phyloP scores from a whole-genome alignment of 2,113 vertebrate species.

The Megaptera novaeangliae region DNA sequence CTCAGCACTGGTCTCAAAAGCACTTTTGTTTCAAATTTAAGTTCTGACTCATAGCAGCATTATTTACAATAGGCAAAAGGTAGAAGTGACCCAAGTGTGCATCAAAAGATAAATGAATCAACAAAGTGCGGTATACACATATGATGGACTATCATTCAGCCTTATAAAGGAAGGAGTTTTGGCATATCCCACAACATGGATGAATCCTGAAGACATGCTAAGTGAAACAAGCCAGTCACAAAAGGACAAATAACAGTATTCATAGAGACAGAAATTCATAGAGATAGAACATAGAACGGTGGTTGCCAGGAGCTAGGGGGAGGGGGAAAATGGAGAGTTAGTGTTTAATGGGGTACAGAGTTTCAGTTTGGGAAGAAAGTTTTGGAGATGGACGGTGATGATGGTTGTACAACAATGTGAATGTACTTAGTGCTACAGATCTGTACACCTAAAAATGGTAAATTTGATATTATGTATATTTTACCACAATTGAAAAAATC shows the following conservation, averaged over 20 bases:
- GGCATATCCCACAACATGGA: neutral
- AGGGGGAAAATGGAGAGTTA: neutral
- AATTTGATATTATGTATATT: neutral
- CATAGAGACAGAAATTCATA: neutral
- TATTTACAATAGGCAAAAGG: neutral
- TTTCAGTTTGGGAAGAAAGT: neutral
- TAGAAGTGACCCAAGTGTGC: neutral
- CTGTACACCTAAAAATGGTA: neutral
- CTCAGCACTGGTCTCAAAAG: neutral
- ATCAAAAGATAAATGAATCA: neutral
- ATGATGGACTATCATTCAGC: neutral
- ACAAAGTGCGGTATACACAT: neutral
- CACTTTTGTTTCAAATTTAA: constrained; percentile 5
- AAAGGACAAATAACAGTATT: neutral
- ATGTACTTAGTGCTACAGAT: neutral
- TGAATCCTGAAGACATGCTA: constrained; percentile 1
- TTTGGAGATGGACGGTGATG: neutral
- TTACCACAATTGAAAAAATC: neutral
- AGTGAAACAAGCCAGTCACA: neutral
- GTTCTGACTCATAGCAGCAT: neutral
- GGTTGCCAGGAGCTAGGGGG: neutral
- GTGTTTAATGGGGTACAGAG: neutral
- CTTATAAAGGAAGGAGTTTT: constrained; percentile 1
- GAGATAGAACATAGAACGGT: neutral
- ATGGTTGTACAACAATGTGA: neutral